phyloP scores from a whole-genome alignment of 2,113 vertebrate genomes.

The Saguinus midas region DNA sequence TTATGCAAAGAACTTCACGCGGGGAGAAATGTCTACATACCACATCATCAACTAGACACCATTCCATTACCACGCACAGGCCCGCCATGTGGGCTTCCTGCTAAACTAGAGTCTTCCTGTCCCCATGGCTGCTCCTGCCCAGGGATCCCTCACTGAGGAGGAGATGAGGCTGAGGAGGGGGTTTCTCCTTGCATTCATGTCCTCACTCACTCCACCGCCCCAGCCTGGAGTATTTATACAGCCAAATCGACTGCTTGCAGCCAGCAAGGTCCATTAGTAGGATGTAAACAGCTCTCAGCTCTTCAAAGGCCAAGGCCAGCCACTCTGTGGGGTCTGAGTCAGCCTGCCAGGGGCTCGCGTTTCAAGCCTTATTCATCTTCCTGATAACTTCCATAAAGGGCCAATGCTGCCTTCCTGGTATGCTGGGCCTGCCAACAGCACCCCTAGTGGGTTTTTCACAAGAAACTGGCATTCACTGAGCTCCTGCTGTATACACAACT shows the following conservation, averaged over 20 bases:
- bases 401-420: conserved; percentile 36
- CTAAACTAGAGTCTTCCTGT: not conserved
- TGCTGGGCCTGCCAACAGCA: conserved; percentile 21
- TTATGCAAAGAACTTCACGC: conserved; percentile 28
- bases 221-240: conserved; percentile 18
- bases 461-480: conserved; percentile 35
- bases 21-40: not conserved
- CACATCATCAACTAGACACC: not conserved
- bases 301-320: conserved; percentile 67
- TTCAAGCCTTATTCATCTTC: conserved; percentile 71
- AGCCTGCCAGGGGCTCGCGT: conserved; percentile 29
- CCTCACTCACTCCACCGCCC: not conserved
- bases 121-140: not conserved
- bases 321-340: conserved; percentile 65
- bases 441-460: not conserved
- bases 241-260: not conserved
- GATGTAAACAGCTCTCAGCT: conserved; percentile 71
- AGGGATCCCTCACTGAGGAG: not conserved
- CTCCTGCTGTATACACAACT: conserved; percentile 21
- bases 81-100: not conserved
- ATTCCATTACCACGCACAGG: fast-evolving
- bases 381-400: conserved; percentile 75
- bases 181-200: not conserved
- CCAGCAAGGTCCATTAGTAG: conserved; percentile 62
- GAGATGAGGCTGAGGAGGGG: not conserved